phyloP scores from a whole-genome alignment of 1,140 invertebrate species.

The Drosophila littoralis region DNA sequence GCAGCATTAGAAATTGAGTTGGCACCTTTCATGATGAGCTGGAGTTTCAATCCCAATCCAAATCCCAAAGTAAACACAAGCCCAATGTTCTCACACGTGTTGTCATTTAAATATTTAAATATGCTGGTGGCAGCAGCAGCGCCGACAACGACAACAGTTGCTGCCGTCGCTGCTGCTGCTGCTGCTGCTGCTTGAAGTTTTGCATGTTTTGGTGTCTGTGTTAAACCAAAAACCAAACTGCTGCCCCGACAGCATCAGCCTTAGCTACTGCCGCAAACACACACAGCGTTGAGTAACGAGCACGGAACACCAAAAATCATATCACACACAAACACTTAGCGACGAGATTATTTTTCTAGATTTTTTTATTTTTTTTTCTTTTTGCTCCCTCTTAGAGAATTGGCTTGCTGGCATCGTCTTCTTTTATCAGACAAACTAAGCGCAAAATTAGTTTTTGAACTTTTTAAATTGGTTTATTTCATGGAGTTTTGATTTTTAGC shows the following conservation, averaged over 20 bases:
- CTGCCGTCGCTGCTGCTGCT: background rate
- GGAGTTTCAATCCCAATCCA: slow-evolving; percentile 2
- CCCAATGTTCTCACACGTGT: slow-evolving; percentile 79
- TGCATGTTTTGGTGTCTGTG: slow-evolving; percentile 75
- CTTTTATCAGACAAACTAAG: slow-evolving; percentile 83
- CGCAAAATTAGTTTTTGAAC: slow-evolving; percentile 84
- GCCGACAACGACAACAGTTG: slow-evolving; percentile 51
- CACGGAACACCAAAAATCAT: slow-evolving; percentile 33
- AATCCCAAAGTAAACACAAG: slow-evolving; percentile 40
- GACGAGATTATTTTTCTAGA: slow-evolving; percentile 33
- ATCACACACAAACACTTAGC: slow-evolving; percentile 38
- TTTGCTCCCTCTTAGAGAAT: slow-evolving; percentile 28
- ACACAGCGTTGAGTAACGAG: slow-evolving; percentile 16
- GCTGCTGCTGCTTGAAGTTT: slow-evolving; percentile 55
- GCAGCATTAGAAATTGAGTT: slow-evolving; percentile 48
- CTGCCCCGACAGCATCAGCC: slow-evolving; percentile 52
- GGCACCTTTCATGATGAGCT: slow-evolving; percentile 21
- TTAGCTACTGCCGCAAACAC: background rate
- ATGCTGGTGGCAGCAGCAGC: slow-evolving; percentile 68
- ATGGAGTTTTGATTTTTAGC: slow-evolving; percentile 84
- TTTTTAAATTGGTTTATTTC: slow-evolving; percentile 84
- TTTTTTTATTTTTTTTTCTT: slow-evolving; percentile 16
- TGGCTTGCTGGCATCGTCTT: slow-evolving; percentile 53
- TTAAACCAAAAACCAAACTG: slow-evolving; percentile 76
- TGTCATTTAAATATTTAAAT: slow-evolving; percentile 81